Evolutionary conservation across 2,113 vertebrate genomes (phyloP), one percentile per base, ranked within the genome.

Genomic region (Emydura subglobosa): DNA sequence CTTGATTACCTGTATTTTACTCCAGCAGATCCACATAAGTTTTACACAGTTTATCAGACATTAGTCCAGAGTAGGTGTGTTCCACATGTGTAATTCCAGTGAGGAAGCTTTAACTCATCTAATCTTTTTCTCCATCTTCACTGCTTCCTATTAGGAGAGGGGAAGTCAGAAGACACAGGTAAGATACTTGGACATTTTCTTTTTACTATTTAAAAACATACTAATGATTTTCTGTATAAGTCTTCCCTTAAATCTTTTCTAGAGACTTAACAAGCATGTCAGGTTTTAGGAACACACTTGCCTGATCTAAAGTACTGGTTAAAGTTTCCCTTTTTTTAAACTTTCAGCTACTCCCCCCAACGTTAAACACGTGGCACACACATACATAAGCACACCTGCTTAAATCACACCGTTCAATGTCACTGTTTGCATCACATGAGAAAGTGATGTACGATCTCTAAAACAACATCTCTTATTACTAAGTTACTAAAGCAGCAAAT

Each of bases 71-170:
- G 8, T 86, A 3, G 61, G 61, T 14, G 68, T 21, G 6, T 87
- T 16, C 22, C 88, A 39, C 44, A 42, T 91, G 79, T 9, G 59
- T 21, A 91, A 90, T 94, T 91, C 34, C 0, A 55, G 80, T 31
- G 7, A n/a, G 49, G 79, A 14, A 85, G 1, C 44, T 9, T 12
- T 82, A 83, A 39, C 53, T 47, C 3, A 6, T 51, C 97, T 99
- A 99, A 89, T 99, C 99, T 93, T 99, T 99, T 68, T 99, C 99
- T 96, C 99, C 99, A 9, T 99, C 99, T 98, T 99, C 99, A 39
- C 99, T 99, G 98, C 99, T 99, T 96, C 99, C 99, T 99, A 39
- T 95, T 51, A 88, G 97, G 59, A 97, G 90, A 96, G 85, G 91
- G 93, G 92, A 94, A 91, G 79, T 90, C 74, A 89, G 42, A 92